These are phyloP conservation scores for Nesidiocoris tenuis DNA, from an alignment of 2,888 invertebrate genomes.

Conservation along the genomic window DNA sequence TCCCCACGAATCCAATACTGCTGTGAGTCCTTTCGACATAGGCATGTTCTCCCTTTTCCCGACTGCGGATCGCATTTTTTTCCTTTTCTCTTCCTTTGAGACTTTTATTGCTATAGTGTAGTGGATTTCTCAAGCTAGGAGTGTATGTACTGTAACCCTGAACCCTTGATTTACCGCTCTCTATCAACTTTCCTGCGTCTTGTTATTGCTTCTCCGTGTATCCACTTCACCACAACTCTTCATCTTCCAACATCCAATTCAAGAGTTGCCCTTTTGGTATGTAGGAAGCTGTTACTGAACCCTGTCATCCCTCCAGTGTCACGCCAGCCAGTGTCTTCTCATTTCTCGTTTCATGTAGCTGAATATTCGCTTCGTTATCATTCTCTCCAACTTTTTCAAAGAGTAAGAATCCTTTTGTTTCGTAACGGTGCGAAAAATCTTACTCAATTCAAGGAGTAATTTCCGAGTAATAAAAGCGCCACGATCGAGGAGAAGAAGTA, in stretches of 20 bases:
- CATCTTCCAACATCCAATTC: neutral
- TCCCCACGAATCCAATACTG: neutral
- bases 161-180: constrained; percentile 31
- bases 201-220: constrained; percentile 24
- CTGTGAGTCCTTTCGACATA: neutral
- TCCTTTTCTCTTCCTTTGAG: neutral
- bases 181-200: constrained; percentile 30
- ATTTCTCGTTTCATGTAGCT: neutral
- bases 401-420: neutral
- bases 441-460: too few species aligned
- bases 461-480: too few species aligned
- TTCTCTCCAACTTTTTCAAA: neutral
- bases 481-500: too few species aligned
- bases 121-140: neutral
- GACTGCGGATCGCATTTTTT: neutral
- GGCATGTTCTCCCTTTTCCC: neutral
- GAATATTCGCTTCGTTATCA: neutral
- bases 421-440: neutral
- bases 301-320: neutral
- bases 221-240: neutral
- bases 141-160: neutral
- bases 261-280: neutral
- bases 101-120: neutral
- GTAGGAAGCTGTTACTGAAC: neutral
- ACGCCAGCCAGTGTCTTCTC: neutral